phyloP scores from a whole-genome alignment of 2,888 invertebrate genomes.

The Scotopteryx bipunctaria region DNA sequence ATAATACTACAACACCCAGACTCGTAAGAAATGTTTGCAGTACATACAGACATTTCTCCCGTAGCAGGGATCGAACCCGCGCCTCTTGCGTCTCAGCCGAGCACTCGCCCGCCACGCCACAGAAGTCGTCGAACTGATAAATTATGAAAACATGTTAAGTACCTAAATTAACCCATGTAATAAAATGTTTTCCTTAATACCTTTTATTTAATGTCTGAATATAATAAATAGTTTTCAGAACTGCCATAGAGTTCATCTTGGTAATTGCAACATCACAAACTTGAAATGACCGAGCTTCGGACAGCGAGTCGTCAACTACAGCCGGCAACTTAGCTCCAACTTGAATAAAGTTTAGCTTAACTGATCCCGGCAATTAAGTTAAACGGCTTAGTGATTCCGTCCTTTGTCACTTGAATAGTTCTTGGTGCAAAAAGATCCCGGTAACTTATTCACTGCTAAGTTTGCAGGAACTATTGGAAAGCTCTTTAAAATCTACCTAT shows the following conservation, averaged over 20 bases:
- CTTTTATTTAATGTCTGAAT: background rate
- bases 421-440: background rate
- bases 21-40: too few relatives aligned
- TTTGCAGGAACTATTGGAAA: background rate
- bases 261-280: conserved; percentile 7
- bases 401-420: conserved; percentile 26
- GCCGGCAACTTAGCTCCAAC: conserved; percentile 34
- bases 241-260: conserved; percentile 2
- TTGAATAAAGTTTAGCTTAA: conserved; percentile 40
- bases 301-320: conserved; percentile 27
- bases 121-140: too few relatives aligned
- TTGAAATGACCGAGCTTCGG: conserved; percentile 14
- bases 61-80: too few relatives aligned
- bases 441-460: conserved; percentile 3
- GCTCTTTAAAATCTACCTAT: too few relatives aligned
- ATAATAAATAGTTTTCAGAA: background rate
- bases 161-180: too few relatives aligned
- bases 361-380: conserved; percentile 41
- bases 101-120: too few relatives aligned
- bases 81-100: too few relatives aligned
- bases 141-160: too few relatives aligned
- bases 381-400: conserved; percentile 40
- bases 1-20: too few relatives aligned
- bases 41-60: too few relatives aligned
- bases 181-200: too few relatives aligned